Percentiles rank a stretch among this genome's conserved stretches.
These are phyloP conservation scores for Xiphophorus couchianus DNA, from an alignment of 2,113 vertebrate species.

Conservation along the genomic window DNA sequence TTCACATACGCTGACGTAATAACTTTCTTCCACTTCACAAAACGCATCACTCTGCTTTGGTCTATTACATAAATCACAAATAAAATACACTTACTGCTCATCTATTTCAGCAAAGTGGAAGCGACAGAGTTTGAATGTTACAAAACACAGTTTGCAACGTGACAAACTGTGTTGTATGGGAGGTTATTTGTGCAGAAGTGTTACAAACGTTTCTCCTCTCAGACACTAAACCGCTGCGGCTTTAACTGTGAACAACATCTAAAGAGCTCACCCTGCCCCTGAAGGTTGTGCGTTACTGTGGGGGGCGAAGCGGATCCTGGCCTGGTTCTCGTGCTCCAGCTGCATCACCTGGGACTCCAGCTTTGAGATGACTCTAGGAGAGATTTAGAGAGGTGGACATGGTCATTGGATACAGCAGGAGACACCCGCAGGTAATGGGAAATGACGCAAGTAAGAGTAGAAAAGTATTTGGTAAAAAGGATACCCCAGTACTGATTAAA, in stretches of 20 bases:
- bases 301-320: slow-evolving; percentile 77
- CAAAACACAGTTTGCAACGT: too few relatives aligned
- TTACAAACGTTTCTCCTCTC: not conserved
- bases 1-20: too few relatives aligned
- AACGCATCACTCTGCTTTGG: too few relatives aligned
- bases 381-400: slow-evolving; percentile 25
- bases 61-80: too few relatives aligned
- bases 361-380: slow-evolving; percentile 87
- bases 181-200: not conserved
- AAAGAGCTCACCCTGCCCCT: slow-evolving; percentile 71
- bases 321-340: slow-evolving; percentile 89
- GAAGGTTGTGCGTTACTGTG: slow-evolving; percentile 77
- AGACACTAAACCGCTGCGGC: not conserved
- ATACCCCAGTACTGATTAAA: too few relatives aligned
- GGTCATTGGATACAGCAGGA: not conserved
- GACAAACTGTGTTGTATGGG: too few relatives aligned
- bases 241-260: not conserved
- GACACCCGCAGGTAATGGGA: not conserved
- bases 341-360: slow-evolving; percentile 96
- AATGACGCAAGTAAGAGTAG: too few relatives aligned
- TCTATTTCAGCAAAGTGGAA: too few relatives aligned
- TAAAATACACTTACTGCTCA: too few relatives aligned
- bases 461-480: too few relatives aligned
- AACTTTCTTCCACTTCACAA: too few relatives aligned
- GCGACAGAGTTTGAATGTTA: too few relatives aligned